Base-by-base conservation (phyloP, 2,888 invertebrate genomes). In the Balanococcus diminutus region DNA sequence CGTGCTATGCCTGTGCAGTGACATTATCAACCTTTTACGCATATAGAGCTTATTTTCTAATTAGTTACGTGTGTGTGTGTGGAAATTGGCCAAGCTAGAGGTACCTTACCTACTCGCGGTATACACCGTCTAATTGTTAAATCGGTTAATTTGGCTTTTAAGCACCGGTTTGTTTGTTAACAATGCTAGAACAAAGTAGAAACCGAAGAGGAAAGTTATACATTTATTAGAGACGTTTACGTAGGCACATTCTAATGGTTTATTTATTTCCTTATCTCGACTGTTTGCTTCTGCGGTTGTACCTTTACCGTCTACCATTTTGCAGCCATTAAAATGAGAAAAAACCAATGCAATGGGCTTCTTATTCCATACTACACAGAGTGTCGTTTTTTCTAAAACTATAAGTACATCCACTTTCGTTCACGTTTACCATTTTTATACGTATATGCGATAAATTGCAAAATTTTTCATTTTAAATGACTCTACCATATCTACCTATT, bases 201-300 rank as follows among this genome's bases (percentile, higher is more conserved):
- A 79, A 79, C 75, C 36, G 31, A 79, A 79, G 75, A 79, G 75
- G 75, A 79, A 79, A 79, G 75, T 79, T 79, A 32, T 31, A 36
- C 36, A 28, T 72, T 72, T 31, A 31, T 67, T 67, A 72, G 14
- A n/a, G 32, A 79, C 75, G 36, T 79, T 79, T 79, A 79, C n/a
- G n/a, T n/a, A n/a, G n/a, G n/a, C n/a, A n/a, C 32, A 36, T 36
- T 79, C 75, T 79, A 79, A 79, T 79, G 75, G 32, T 79, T 32
- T 79, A 79, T 79, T 79, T 79, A 36, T 79, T 79, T 79, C 32
- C 75, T 79, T 79, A 79, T 79, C 75, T 32, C n/a, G 36, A 79
- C 72, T 36, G 16, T 72, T 72, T 79, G 75, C 56, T 56, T 56
- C 32, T 79, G 72, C 36, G 75, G 75, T 36, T 36, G 9, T 36